Evolutionary conservation across 2,113 vertebrate genomes (phyloP).

Genomic region (Gasterosteus nipponicus): DNA sequence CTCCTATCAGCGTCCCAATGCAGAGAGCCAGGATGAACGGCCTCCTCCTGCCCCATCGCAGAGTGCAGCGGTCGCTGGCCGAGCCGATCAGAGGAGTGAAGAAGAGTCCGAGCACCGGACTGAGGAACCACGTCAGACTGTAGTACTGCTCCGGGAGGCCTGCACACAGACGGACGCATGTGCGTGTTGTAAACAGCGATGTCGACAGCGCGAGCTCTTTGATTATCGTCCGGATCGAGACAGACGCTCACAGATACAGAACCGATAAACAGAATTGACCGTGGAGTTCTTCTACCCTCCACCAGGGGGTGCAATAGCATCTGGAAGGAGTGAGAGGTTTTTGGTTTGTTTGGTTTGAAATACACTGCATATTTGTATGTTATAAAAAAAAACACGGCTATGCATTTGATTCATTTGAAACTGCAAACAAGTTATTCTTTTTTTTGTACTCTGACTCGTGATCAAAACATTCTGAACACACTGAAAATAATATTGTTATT

Average conservation of each 20-base stretch:
- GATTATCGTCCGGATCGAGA: neutral
- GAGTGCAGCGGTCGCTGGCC: constrained; percentile 94
- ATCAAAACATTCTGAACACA: neutral
- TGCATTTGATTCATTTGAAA: neutral
- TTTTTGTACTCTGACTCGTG: neutral
- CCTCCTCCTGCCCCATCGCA: constrained; percentile 94
- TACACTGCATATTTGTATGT: neutral
- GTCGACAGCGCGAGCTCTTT: neutral
- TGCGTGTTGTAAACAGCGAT: neutral
- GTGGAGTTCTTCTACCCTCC: neutral
- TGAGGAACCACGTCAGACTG: constrained; percentile 99
- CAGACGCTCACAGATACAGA: too few species aligned
- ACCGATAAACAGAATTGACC: neutral
- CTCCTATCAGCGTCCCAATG: constrained; percentile 90
- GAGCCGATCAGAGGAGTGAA: constrained; percentile 97
- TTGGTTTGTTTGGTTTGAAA: neutral
- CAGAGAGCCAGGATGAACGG: constrained; percentile 96
- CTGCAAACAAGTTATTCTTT: neutral
- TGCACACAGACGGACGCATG: constrained; percentile 63
- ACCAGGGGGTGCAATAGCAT: constrained; percentile 55
- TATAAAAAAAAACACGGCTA: neutral
- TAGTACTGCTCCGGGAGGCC: constrained; percentile 99
- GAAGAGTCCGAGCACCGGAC: constrained; percentile 93
- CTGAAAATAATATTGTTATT: neutral
- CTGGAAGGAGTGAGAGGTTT: neutral